Conservation (phyloP, 1,140 invertebrate genomes). For the Bombus superbus region DNA sequence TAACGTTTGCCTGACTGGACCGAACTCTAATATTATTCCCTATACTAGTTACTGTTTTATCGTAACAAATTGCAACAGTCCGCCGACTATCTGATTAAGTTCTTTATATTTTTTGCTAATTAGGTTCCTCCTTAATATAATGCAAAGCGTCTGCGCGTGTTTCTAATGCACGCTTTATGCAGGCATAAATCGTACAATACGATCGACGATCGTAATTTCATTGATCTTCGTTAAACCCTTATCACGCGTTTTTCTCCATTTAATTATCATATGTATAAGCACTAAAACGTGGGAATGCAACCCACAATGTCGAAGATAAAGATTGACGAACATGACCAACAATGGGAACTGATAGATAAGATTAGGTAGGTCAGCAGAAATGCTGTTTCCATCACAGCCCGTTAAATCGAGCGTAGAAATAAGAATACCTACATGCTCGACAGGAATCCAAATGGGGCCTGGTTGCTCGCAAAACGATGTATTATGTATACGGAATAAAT, state of each 20-base stretch:
- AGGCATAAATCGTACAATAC: neutral
- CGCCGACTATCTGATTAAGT: neutral
- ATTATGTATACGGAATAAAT: conserved; percentile 78
- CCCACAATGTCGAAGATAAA: conserved; percentile 49
- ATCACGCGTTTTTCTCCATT: neutral
- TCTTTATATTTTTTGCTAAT: neutral
- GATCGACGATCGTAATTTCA: neutral
- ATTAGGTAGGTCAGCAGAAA: conserved; percentile 41
- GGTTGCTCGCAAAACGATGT: conserved; percentile 69
- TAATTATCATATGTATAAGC: neutral
- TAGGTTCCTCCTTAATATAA: rapidly evolving
- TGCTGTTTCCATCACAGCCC: conserved; percentile 55
- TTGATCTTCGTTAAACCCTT: neutral
- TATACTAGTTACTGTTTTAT: neutral
- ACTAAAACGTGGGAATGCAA: conserved; percentile 23
- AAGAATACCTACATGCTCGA: conserved; percentile 68
- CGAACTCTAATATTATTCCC: neutral
- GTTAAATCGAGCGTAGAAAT: conserved; percentile 76
- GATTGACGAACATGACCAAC: conserved; percentile 63
- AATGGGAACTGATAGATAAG: conserved; percentile 23
- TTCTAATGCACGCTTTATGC: neutral
- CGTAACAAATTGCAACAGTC: neutral
- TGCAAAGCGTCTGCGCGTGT: neutral
- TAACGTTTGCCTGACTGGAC: too few species aligned
- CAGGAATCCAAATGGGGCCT: conserved; percentile 51